Evolutionary conservation across 2,113 vertebrate genomes (phyloP), one percentile per base, ranked within the genome.

Genomic region (Pterocles burchelli): DNA sequence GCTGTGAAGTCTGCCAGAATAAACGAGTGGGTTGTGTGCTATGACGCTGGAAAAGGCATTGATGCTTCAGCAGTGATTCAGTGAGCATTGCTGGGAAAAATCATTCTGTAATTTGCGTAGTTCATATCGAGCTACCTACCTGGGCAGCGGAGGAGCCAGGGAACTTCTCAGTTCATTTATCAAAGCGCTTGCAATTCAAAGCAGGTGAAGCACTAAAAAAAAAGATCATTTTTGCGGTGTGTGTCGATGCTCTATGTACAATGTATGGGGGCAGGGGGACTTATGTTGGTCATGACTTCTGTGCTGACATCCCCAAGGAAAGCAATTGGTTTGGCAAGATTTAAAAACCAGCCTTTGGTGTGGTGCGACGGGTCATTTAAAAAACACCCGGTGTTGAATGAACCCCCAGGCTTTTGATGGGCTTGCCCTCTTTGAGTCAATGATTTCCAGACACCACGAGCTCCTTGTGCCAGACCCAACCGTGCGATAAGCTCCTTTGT

Each of bases 371-470:
- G 29, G 46, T 61, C 17, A 17, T 52, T n/a, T 48, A 45, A 51
- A 76, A 85, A 25, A 13, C 33, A 13, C 2, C 4, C 5, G 3
- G 36, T 45, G 85, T 34, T 51, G 85, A 29, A 49, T 70, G 36
- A 89, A 63, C 5, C n/a, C 55, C 20, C 25, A 6, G 52, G 55
- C 1, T 89, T 34, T 49, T 0, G 0, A 9, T 0, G 1, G 58
- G 25, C 15, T 79, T 38, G 20, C 3, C 22, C 45, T 12, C 49
- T 66, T 54, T 3, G 3, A 4, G 3, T 46, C 46, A 24, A 24
- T 36, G 77, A 8, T 57, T 83, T 54, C 6, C 68, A 87, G 68
- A 41, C 8, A 17, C 22, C 9, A 7, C 57, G 58, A 29, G 28
- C 59, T 59, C 7, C 71, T 26, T 8, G 12, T 8, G 70, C 29